Percentiles rank a stretch among this genome's conserved stretches.
These are phyloP conservation scores for Papio anubis DNA, from an alignment of 2,113 vertebrate genomes.

Conservation along the genomic window DNA sequence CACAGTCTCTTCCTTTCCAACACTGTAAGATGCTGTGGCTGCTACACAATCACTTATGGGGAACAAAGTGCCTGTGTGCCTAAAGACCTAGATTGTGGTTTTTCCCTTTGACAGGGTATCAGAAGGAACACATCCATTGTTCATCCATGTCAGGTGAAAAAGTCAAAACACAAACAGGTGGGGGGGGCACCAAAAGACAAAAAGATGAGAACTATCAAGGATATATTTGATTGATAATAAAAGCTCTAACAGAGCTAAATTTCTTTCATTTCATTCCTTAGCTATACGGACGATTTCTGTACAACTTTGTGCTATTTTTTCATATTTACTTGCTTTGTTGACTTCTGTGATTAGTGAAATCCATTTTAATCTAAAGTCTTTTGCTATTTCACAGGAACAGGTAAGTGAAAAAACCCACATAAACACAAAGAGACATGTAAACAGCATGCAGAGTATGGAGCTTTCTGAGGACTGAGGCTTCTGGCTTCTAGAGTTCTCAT, in stretches of 20 bases:
- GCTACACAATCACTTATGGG: background rate
- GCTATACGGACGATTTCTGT: background rate
- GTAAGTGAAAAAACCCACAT: background rate
- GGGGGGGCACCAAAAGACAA: background rate
- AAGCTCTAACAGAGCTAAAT: background rate
- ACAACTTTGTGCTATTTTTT: background rate
- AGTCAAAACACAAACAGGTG: background rate
- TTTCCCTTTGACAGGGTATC: background rate
- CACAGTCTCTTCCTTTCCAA: background rate
- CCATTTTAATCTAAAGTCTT: constrained; percentile 13
- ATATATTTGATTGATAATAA: background rate
- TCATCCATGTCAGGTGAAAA: background rate
- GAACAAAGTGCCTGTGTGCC: background rate
- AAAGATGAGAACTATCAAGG: background rate
- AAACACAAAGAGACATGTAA: background rate
- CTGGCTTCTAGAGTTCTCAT: constrained; percentile 27
- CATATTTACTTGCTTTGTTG: background rate
- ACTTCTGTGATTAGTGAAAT: background rate
- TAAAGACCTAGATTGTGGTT: background rate
- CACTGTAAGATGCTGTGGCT: background rate
- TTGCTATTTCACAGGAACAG: background rate
- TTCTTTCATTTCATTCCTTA: constrained; percentile 2
- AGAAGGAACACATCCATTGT: background rate
- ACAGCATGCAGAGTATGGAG: background rate
- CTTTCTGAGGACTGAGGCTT: background rate